Evolutionary conservation across 2,888 invertebrate species (phyloP).

Genomic region (Drosophila stalkeri): DNA sequence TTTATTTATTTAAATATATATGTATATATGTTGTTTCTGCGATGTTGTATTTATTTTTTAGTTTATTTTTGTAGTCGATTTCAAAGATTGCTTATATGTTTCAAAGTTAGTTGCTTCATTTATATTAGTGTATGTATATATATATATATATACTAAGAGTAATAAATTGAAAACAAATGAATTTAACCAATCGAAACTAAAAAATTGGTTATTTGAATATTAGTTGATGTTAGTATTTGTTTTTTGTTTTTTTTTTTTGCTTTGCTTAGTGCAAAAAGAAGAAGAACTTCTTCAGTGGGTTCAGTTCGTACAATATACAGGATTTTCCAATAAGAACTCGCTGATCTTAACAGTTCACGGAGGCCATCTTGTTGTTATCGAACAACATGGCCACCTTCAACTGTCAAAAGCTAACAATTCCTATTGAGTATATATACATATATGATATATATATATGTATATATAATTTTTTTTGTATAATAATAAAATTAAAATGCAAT

Average conservation of each 20-base stretch:
- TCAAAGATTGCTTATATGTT: slow-evolving; percentile 82
- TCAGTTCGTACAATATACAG: slow-evolving; percentile 74
- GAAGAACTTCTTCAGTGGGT: slow-evolving; percentile 77
- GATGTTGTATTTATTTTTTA: slow-evolving; percentile 37
- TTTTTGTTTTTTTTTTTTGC: slow-evolving; percentile 23
- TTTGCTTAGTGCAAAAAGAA: slow-evolving; percentile 76
- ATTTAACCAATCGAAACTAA: slow-evolving; percentile 62
- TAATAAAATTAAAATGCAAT: slow-evolving; percentile 75
- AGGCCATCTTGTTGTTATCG: background rate
- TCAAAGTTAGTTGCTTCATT: slow-evolving; percentile 76
- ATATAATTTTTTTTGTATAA: slow-evolving; percentile 37
- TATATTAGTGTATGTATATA: slow-evolving; percentile 40
- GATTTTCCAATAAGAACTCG: slow-evolving; percentile 10
- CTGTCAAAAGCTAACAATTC: slow-evolving; percentile 10
- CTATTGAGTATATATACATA: slow-evolving; percentile 17
- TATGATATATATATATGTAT: slow-evolving; percentile 9
- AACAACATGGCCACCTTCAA: slow-evolving; percentile 1
- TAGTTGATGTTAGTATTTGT: slow-evolving; percentile 33
- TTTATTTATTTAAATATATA: slow-evolving; percentile 8
- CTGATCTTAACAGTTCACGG: background rate
- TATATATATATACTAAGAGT: slow-evolving; percentile 39
- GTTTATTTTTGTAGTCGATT: slow-evolving; percentile 64
- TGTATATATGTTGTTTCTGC: slow-evolving; percentile 38
- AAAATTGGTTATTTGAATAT: slow-evolving; percentile 52
- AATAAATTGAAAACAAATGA: slow-evolving; percentile 22